Evolutionary conservation across 1,140 invertebrate species (phyloP), one percentile per base, ranked within the genome.

Genomic region (Drosophila nebulosa): DNA sequence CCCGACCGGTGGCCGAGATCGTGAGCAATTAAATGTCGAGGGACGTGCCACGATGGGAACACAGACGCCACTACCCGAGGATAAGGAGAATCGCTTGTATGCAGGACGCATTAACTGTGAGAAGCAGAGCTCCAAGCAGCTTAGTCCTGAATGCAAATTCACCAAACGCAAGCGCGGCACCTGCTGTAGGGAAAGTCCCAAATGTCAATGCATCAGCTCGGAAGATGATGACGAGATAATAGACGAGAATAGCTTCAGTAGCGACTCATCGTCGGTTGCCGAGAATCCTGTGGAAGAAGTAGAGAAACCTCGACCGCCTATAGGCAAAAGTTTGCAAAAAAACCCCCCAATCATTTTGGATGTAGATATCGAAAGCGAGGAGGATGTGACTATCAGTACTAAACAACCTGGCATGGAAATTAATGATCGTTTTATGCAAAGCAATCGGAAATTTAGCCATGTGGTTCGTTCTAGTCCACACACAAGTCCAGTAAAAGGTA

Each of bases 371-470:
- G 72, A 67, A 7, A 76, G 61, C 14, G 69, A 74, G 3, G 71
- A 74, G 2, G 21, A 75, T 1, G 78, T 74, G 18, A 52, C 71
- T 0, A 36, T 52, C 1, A 58, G 56, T 6, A 57, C 68, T 6
- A 55, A 55, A 14, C 53, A 30, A 21, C 21, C 46, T 7, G 83
- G 78, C 10, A 50, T 79, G 12, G 80, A 91, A 32, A 79, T 90
- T 9, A 78, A 86, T 7, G 90, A 91, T 60, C 56, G 73, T 12
- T 66, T 78, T 10, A 73, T 71, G 26, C 70, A 81, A 73, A 81
- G 55, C n/a, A 91, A 91, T 68, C 77, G 89, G 3, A 68, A 90
- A 61, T 91, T 90, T 46, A 81, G 79, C 26, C 67, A 74, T 30
- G 56, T 90, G 1, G 83, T 90, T 4, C 59, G 64, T 22, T 32